phyloP scores from a whole-genome alignment of 2,797 vertebrate genomes.

The Ceyx erithaca region DNA sequence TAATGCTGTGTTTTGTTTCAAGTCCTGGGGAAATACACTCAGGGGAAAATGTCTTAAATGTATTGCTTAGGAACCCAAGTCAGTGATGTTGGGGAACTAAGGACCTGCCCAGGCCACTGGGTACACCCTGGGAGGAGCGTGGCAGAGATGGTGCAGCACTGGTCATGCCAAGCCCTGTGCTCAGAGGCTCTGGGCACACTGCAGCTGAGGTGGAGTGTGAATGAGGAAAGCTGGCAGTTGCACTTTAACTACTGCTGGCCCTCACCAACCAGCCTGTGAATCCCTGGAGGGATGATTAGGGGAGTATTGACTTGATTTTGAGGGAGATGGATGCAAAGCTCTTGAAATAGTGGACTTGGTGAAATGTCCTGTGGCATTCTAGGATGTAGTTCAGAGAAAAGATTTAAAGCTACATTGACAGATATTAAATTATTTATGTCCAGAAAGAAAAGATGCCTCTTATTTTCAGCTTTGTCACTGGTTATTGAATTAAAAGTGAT shows the following conservation, averaged over 20 bases:
- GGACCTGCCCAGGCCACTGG: neutral
- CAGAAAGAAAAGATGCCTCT: neutral
- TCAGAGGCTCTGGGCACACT: neutral
- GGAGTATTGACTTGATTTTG: slow-evolving; percentile 2
- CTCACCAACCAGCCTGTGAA: neutral
- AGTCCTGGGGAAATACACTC: neutral
- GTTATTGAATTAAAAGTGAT: neutral
- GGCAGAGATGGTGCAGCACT: neutral
- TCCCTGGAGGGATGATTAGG: neutral
- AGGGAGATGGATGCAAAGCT: neutral
- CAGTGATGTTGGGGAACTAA: neutral
- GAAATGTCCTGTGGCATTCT: neutral
- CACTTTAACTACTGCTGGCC: neutral
- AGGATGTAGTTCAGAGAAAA: neutral
- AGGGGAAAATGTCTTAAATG: neutral
- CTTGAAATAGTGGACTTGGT: neutral
- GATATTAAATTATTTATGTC: neutral
- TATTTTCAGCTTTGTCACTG: neutral
- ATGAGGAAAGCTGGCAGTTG: neutral
- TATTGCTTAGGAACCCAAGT: neutral
- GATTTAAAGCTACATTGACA: neutral
- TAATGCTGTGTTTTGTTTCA: neutral
- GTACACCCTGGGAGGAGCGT: neutral
- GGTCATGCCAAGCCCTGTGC: neutral
- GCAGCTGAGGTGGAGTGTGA: neutral